phyloP scores from a whole-genome alignment of 2,888 invertebrate genomes.

The Latrodectus elegans region DNA sequence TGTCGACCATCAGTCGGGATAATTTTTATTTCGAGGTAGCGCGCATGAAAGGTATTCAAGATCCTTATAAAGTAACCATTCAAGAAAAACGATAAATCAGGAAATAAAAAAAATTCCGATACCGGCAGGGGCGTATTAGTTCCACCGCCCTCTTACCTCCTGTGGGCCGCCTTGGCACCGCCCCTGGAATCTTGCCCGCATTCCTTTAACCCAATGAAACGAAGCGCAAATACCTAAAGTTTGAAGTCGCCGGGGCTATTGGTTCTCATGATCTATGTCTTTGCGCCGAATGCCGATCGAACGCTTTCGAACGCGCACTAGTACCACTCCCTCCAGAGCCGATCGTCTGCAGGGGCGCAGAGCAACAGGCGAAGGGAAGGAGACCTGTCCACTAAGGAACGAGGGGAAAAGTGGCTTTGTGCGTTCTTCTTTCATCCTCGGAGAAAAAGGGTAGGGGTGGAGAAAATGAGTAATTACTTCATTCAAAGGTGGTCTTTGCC shows the following conservation, averaged over 20 bases:
- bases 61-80: no score
- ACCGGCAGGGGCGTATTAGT: not conserved
- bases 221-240: slow-evolving; percentile 46
- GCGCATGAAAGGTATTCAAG: no score
- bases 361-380: slow-evolving; percentile 32
- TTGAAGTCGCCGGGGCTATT: slow-evolving; percentile 33
- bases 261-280: slow-evolving; percentile 60
- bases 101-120: slow-evolving; percentile 10
- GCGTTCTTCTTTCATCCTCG: not conserved
- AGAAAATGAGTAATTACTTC: no score
- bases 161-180: slow-evolving; percentile 47
- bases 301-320: slow-evolving; percentile 46
- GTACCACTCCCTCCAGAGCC: slow-evolving; percentile 17
- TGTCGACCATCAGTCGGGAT: no score
- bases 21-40: no score
- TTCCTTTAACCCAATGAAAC: slow-evolving; percentile 47
- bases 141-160: slow-evolving; percentile 19
- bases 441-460: no score
- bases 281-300: slow-evolving; percentile 57
- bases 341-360: slow-evolving; percentile 8
- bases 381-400: not conserved
- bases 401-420: not conserved
- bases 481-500: no score
- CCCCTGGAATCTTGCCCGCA: slow-evolving; percentile 36
- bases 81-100: slow-evolving; percentile 17